Conservation (phyloP, 2,888 invertebrate species). For the Drosophila prolongata region DNA sequence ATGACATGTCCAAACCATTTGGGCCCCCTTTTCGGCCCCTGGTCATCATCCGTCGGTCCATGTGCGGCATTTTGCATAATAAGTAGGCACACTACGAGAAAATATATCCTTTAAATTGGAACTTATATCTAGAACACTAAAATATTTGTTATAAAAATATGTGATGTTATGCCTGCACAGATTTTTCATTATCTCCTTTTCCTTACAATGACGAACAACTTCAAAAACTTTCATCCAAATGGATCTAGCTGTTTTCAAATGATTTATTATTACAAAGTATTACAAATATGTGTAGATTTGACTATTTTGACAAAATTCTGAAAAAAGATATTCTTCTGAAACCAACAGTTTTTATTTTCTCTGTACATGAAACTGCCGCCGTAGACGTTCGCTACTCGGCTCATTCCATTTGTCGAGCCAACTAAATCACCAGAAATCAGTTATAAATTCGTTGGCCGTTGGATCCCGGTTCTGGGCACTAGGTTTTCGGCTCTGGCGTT, state of each 20-base stretch:
- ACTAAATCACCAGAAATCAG: constrained; percentile 80
- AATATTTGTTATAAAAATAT: too few relatives aligned
- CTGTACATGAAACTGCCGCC: constrained; percentile 8
- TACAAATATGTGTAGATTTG: too few relatives aligned
- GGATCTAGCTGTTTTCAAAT: too few relatives aligned
- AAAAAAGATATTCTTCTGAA: too few relatives aligned
- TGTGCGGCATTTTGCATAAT: constrained; percentile 64
- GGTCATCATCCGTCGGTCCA: constrained; percentile 29
- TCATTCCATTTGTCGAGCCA: constrained; percentile 67
- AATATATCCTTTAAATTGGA: neutral
- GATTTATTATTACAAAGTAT: too few relatives aligned
- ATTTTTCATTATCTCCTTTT: too few relatives aligned
- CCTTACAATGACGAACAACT: too few relatives aligned
- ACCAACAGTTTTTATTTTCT: neutral
- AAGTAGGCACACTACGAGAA: constrained; percentile 43
- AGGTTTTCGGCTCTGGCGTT: constrained; percentile 4
- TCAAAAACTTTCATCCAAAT: too few relatives aligned
- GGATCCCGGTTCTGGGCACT: constrained; percentile 18
- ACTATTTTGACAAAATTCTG: too few relatives aligned
- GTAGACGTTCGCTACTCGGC: constrained; percentile 39
- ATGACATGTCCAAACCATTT: constrained; percentile 47
- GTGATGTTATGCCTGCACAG: too few relatives aligned
- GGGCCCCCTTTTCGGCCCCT: constrained; percentile 21
- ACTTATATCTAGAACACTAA: too few relatives aligned
- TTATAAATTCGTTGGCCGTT: constrained; percentile 71